Evolutionary conservation across 2,797 vertebrate genomes (phyloP).

Genomic region (Astyanax mexicanus): DNA sequence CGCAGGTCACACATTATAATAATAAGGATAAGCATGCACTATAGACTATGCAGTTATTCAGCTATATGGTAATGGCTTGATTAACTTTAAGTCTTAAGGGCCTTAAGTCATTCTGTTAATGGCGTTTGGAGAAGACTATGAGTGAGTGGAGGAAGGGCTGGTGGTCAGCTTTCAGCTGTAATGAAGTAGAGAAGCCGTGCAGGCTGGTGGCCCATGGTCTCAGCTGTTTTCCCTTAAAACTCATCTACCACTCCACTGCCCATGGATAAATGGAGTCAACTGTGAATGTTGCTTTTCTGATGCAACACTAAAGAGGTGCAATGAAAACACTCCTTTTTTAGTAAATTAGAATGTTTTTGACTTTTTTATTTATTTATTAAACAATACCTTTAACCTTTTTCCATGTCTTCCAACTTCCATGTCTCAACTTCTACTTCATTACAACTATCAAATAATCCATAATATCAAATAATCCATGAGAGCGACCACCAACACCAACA

Average conservation of each 20-base stretch:
- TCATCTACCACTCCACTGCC: slow-evolving; percentile 39
- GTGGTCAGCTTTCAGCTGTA: slow-evolving; percentile 14
- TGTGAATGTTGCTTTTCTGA: not conserved
- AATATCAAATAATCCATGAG: too few relatives aligned
- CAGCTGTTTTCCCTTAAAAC: slow-evolving; percentile 32
- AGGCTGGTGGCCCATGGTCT: slow-evolving; percentile 13
- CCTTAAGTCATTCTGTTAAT: slow-evolving; percentile 15
- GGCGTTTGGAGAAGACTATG: not conserved
- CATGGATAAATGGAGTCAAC: slow-evolving; percentile 1
- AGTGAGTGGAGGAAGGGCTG: slow-evolving; percentile 12
- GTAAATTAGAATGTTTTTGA: too few relatives aligned
- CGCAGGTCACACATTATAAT: too few relatives aligned
- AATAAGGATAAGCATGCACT: too few relatives aligned
- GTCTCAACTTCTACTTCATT: too few relatives aligned
- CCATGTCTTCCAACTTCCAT: too few relatives aligned
- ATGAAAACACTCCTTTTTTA: too few relatives aligned
- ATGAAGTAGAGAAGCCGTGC: slow-evolving; percentile 29
- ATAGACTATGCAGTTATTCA: not conserved
- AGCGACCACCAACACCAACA: too few relatives aligned
- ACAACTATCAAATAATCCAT: too few relatives aligned
- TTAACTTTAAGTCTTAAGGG: not conserved
- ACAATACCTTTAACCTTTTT: too few relatives aligned
- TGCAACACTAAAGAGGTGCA: not conserved
- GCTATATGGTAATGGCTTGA: not conserved
- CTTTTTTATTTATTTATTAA: too few relatives aligned